phyloP scores from a whole-genome alignment of 2,888 invertebrate genomes.

The Neocrepidodera transversa region DNA sequence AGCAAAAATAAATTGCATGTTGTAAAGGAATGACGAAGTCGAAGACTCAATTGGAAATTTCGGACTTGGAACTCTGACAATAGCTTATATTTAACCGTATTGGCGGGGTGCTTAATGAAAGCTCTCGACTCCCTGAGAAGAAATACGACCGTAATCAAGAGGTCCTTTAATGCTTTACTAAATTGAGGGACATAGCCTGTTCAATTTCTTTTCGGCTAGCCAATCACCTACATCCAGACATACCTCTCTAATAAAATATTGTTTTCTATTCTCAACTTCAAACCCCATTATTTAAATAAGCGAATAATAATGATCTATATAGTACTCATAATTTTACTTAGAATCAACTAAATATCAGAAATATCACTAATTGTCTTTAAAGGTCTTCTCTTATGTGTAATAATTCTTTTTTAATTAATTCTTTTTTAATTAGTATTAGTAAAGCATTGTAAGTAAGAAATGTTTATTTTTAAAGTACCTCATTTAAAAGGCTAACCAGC shows the following conservation, averaged over 20 bases:
- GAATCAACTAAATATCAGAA: no score
- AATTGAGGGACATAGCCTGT: constrained; percentile 57
- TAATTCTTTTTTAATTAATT: no score
- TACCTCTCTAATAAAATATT: constrained; percentile 12
- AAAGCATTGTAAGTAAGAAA: no score
- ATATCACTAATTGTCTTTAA: no score
- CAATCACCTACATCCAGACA: constrained; percentile 50
- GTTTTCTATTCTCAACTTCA: background rate
- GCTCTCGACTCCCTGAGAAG: constrained; percentile 55
- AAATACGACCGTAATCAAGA: constrained; percentile 60
- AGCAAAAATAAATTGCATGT: constrained; percentile 52
- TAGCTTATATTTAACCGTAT: constrained; percentile 57
- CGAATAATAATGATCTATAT: no score
- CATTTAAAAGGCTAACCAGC: no score
- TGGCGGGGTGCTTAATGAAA: constrained; percentile 56
- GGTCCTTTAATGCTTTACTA: constrained; percentile 58
- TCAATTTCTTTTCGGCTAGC: constrained; percentile 56
- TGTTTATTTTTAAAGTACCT: no score
- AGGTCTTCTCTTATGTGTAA: no score
- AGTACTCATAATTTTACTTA: no score
- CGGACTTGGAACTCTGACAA: constrained; percentile 50
- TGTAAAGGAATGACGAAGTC: constrained; percentile 53
- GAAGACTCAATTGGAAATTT: constrained; percentile 56
- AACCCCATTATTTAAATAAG: no score
- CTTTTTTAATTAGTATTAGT: no score